These are phyloP conservation scores for Thunnus maccoyii DNA, from an alignment of 2,113 vertebrate genomes.

Conservation along the genomic window DNA sequence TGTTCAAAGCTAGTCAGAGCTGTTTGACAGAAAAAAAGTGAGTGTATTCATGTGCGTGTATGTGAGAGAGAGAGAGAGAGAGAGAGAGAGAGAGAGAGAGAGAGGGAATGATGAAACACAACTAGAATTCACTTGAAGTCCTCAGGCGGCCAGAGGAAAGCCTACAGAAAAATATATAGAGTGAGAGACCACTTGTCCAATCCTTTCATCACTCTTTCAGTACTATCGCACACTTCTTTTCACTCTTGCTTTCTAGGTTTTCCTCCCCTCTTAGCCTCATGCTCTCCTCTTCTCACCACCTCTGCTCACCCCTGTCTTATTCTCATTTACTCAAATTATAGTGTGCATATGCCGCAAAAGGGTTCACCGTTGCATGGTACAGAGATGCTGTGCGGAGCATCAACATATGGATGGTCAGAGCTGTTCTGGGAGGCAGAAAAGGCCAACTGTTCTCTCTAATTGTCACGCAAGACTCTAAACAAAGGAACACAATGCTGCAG, in stretches of 20 bases:
- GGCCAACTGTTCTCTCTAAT: slow-evolving; percentile 57
- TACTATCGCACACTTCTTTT: neutral
- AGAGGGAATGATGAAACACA: slow-evolving; percentile 45
- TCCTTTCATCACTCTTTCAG: slow-evolving; percentile 14
- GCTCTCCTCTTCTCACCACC: neutral
- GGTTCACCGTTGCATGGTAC: slow-evolving; percentile 39
- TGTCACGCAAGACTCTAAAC: slow-evolving; percentile 37
- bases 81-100: neutral
- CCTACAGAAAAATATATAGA: slow-evolving; percentile 15
- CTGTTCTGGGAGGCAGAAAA: slow-evolving; percentile 47
- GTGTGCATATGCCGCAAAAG: slow-evolving; percentile 9
- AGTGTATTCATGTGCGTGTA: neutral
- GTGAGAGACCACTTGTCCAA: neutral
- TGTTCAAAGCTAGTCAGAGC: slow-evolving; percentile 47
- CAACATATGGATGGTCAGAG: slow-evolving; percentile 48
- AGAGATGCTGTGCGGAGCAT: neutral
- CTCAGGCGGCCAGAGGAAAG: neutral
- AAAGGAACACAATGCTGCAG: slow-evolving; percentile 25
- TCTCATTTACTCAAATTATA: slow-evolving; percentile 35
- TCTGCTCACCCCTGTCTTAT: neutral
- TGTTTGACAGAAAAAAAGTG: neutral
- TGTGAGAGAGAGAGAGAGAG: neutral
- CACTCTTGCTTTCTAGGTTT: slow-evolving; percentile 9
- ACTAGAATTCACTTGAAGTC: slow-evolving; percentile 29
- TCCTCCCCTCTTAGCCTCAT: neutral